Evolutionary conservation across 1,140 invertebrate species (phyloP).

Genomic region (Hermetia illucens): DNA sequence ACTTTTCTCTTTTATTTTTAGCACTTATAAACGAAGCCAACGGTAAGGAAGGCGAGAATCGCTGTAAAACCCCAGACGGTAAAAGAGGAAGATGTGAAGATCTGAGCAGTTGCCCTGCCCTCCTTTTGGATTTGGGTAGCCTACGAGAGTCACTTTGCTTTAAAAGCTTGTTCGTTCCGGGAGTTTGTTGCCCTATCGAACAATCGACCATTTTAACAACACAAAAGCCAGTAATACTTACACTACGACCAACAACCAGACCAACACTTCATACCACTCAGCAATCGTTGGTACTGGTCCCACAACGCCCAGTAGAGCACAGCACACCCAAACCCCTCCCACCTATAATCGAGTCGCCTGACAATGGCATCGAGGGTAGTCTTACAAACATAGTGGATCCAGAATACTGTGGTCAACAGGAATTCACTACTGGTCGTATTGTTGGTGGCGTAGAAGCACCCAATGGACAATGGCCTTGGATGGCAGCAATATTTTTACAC

Average conservation of each 20-base stretch:
- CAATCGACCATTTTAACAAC: constrained; percentile 25
- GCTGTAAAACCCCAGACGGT: constrained; percentile 69
- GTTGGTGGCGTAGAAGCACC: constrained; percentile 76
- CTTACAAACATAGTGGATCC: constrained; percentile 34
- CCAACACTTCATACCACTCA: constrained; percentile 9
- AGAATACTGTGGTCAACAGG: constrained; percentile 64
- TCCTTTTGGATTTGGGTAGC: constrained; percentile 67
- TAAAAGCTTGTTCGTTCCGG: constrained; percentile 79
- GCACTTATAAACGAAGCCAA: too few relatives aligned
- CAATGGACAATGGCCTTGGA: constrained; percentile 81
- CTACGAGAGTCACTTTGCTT: constrained; percentile 80
- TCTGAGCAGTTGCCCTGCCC: constrained; percentile 72
- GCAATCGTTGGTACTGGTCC: constrained; percentile 18
- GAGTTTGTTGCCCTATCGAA: constrained; percentile 69
- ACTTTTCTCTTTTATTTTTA: too few relatives aligned
- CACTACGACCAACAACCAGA: constrained; percentile 14
- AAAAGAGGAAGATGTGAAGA: constrained; percentile 71
- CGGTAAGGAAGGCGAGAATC: constrained; percentile 28
- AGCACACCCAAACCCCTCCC: too few relatives aligned
- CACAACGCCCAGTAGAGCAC: too few relatives aligned
- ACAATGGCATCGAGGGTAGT: too few relatives aligned
- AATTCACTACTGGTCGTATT: constrained; percentile 67
- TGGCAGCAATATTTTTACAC: constrained; percentile 84
- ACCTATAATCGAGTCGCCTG: too few relatives aligned
- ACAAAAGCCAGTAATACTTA: constrained; percentile 32